Evolutionary conservation across 1,140 invertebrate species (phyloP), one percentile per base, ranked within the genome.

Genomic region (Brachionus koreanus): DNA sequence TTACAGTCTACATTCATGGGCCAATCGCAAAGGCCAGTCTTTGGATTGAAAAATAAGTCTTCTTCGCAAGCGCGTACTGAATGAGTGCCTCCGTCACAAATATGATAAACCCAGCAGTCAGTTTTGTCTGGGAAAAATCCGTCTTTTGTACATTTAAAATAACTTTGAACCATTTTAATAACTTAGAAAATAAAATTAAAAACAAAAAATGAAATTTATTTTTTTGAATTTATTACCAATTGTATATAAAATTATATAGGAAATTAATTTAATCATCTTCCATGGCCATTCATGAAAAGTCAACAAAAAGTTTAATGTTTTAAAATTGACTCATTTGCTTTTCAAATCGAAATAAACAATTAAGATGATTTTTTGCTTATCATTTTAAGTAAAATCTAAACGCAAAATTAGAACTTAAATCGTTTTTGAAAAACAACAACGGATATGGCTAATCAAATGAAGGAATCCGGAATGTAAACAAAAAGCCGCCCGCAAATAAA

Each of bases 131-230:
- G 82, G 25, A 82, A 82, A 74, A 65, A 82, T 10, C 82, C 82
- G 39, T 82, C 82, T 16, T 72, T 25, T 74, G 43, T 49, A 75
- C 82, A 82, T 72, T 52, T 82, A 42, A 82, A 82, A 82, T 82
- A 69, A 69, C 39, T 35, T n/a, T 57, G n/a, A 57, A 72, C 81
- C 57, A 82, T 82, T 67, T 52, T 82, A 33, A 43, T 65, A 37
- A 69, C 57, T 69, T 65, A 39, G 19, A 33, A 79, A 82, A 16
- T 35, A 43, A 33, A 61, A 23, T 43, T 4, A 61, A 61, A 33
- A 25, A n/a, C 0, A 29, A 25, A 77, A 63, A 25, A 23, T n/a
- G n/a, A n/a, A n/a, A n/a, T n/a, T 12, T 63, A 4, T 63, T 63
- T 63, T 63, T 12, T 9, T 46, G 3, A 2, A 29, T 29, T 29